Base-by-base conservation (phyloP, 1,140 invertebrate genomes). In the Anthonomus grandis region DNA sequence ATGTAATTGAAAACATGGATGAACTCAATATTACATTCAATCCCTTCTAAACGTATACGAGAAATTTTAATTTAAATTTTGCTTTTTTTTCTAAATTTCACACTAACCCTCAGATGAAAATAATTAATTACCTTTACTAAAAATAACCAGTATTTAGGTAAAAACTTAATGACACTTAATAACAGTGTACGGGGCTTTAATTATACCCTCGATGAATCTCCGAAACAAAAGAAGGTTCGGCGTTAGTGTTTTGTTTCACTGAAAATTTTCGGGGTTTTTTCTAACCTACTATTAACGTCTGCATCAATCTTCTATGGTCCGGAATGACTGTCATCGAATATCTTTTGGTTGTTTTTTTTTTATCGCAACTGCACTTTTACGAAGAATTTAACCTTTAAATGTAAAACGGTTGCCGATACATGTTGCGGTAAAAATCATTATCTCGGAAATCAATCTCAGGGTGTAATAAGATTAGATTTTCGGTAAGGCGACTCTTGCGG, bases 161-260 rank as follows among this genome's bases (percentile, higher is more conserved):
- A 55, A 55, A 55, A 55, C 52, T 37, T 55, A 55, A 55, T 55
- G 52, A 55, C 38, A 55, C 52, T 55, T 55, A 55, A 55, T 55
- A 55, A 55, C 34, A 55, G 42, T 44, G 46, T 55, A 27, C 27
- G 46, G 13, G 45, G 25, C 10, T 55, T 46, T 55, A 55, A 55
- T 55, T 46, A 46, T 44, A 21, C 41, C 25, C 13, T 42, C 19
- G 41, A 19, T 46, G 46, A 41, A 55, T 34, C n/a, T 46, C 5
- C 10, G 38, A 55, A 55, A 55, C 41, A 45, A 55, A 44, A 36
- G 21, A 9, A 2, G 5, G 37, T 25, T 51, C 34, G 34, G 25
- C 22, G 52, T 21, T 18, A 24, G 38, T 42, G 49, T 55, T 53
- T 53, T 44, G 51, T 44, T 44, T 41, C 51, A 53, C 51, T 52